These are phyloP conservation scores for Vespertilio murinus DNA, from an alignment of 2,797 vertebrate genomes.

Conservation along the genomic window DNA sequence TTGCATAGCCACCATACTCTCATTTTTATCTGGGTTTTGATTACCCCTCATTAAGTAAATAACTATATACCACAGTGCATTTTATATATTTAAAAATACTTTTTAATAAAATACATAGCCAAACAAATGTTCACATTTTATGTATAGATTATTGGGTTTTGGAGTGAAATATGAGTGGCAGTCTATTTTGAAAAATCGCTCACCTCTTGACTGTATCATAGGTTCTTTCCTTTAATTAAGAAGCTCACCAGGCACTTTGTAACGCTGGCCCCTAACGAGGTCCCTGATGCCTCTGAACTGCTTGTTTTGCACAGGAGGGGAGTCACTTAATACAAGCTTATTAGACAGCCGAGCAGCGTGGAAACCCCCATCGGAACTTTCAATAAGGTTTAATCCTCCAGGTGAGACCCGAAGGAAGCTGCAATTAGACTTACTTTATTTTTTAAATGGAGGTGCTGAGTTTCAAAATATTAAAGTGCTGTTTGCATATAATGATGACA, in stretches of 20 bases:
- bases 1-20: neutral
- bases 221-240: constrained; percentile 74
- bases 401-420: constrained; percentile 68
- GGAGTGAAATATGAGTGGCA: neutral
- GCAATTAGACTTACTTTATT: constrained; percentile 71
- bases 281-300: constrained; percentile 63
- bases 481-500: constrained; percentile 44
- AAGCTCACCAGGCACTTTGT: constrained; percentile 65
- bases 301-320: constrained; percentile 33
- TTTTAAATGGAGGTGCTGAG: constrained; percentile 58
- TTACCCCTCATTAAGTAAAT: neutral
- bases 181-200: constrained; percentile 28
- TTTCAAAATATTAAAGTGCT: constrained; percentile 61
- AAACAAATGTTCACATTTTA: constrained; percentile 31
- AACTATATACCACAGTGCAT: neutral
- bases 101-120: neutral
- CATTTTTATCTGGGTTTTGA: neutral
- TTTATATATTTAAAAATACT: constrained; percentile 42
- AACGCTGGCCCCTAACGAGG: constrained; percentile 60
- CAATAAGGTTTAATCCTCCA: constrained; percentile 70
- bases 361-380: constrained; percentile 70
- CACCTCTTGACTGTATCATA: constrained; percentile 45
- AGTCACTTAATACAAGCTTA: constrained; percentile 71
- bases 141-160: neutral
- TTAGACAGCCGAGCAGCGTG: constrained; percentile 63